Base-by-base conservation (phyloP, 2,888 invertebrate species). In the Nezara viridula region DNA sequence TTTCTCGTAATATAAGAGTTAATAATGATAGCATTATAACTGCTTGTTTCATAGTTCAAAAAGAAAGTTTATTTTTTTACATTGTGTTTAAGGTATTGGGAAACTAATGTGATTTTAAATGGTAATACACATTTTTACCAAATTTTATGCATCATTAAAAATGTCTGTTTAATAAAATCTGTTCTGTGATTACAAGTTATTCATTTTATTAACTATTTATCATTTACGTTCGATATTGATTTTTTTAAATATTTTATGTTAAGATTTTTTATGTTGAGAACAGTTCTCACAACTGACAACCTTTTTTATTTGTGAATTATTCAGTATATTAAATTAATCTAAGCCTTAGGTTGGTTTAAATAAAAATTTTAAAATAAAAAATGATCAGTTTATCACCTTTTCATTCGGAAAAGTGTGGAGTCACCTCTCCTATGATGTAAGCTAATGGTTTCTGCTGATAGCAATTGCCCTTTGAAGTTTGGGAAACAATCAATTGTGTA, bases 61-160 rank as follows among this genome's bases (percentile, higher is more conserved):
- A 81, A 44, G 81, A 44, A 81, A 44, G 81, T 81, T 81, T 81
- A 81, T 81, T 81, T 81, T 81, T 12, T 81, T 81, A 81, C n/a
- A 81, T 77, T 77, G 81, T 44, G 2, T 81, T 44, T n/a, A n/a
- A 81, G 40, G 44, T 81, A 4, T 44, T 44, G 40, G n/a, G 40
- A 14, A 81, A 81, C 24, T 81, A 12, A 81, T 81, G n/a, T 73
- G 66, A 73, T 37, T 19, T 73, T 73, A 37, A 16, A 19, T 81
- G 40, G 24, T 40, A 47, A 40, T 77, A 44, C 24, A 44, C 40
- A 24, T 77, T 21, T 37, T 77, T 40, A 27, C 60, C 27, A 44
- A 77, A 77, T 44, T 40, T 9, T n/a, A 81, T 44, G 14, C n/a
- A 24, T n/a, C n/a, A 81, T 19, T 81, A 47, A 81, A 44, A 81